Conservation (phyloP, 53 echinoderm and acorn worm species). For the Holothuria leucospilota region DNA sequence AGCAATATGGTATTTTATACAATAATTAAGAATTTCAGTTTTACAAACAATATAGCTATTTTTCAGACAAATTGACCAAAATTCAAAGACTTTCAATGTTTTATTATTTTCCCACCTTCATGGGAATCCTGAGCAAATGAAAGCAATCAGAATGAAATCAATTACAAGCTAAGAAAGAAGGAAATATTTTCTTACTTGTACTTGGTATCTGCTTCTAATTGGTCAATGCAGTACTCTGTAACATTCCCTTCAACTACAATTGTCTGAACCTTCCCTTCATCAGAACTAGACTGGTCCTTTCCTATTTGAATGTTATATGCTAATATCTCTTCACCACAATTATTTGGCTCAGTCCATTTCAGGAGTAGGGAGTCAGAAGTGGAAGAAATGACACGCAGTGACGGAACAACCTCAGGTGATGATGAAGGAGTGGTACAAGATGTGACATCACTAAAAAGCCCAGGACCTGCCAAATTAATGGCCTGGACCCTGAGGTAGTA, state of each 20-base stretch:
- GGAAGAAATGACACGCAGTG: slow-evolving; percentile 87
- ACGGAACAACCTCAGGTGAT: slow-evolving; percentile 92
- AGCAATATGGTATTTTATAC: no score
- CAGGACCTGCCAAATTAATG: slow-evolving; percentile 91
- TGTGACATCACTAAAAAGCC: slow-evolving; percentile 92
- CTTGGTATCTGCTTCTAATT: slow-evolving; percentile 95
- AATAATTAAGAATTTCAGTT: no score
- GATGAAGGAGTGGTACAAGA: slow-evolving; percentile 91
- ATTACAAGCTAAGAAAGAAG: neutral
- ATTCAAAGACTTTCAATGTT: no score
- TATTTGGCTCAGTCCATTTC: slow-evolving; percentile 94
- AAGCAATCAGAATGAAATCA: no score
- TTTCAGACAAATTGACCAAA: no score
- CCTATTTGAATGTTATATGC: slow-evolving; percentile 98
- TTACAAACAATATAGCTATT: no score
- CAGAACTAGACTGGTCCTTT: slow-evolving; percentile 29
- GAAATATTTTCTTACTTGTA: slow-evolving; percentile 74
- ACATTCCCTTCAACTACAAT: slow-evolving; percentile 87
- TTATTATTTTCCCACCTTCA: no score
- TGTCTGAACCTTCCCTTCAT: slow-evolving; percentile 63
- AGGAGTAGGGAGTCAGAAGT: slow-evolving; percentile 91
- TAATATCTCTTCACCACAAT: slow-evolving; percentile 92
- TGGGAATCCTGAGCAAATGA: no score
- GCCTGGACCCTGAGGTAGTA: slow-evolving; percentile 99
- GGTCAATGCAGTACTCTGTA: slow-evolving; percentile 91